Evolutionary conservation across 2,888 invertebrate genomes (phyloP).

Genomic region (Oegoconia quadripuncta): DNA sequence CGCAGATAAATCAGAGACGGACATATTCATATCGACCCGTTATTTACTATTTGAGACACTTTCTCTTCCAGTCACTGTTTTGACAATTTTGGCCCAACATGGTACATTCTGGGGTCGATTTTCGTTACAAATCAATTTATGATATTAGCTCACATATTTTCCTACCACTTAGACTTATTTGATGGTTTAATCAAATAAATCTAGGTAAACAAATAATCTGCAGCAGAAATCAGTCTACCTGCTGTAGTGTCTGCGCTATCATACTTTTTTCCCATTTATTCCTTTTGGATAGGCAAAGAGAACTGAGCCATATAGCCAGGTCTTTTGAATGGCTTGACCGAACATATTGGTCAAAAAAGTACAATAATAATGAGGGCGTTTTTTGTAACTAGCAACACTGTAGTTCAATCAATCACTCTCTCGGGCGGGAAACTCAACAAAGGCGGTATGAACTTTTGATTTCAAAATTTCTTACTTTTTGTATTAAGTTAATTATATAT

Average conservation of each 20-base stretch:
- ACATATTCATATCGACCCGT: constrained; percentile 79
- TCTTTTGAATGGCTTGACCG: no score
- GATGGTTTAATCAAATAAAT: constrained; percentile 22
- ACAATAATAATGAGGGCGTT: no score
- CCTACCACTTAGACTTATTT: constrained; percentile 13
- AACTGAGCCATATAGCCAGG: no score
- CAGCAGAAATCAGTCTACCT: background rate
- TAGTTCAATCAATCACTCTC: no score
- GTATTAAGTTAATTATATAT: no score
- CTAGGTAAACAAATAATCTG: constrained; percentile 24
- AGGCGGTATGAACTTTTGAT: no score
- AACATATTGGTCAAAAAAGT: no score
- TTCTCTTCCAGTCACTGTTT: constrained; percentile 62
- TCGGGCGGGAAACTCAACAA: no score
- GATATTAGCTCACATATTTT: constrained; percentile 28
- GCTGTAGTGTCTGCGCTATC: constrained; percentile 1
- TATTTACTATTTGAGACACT: constrained; percentile 70
- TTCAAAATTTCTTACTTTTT: no score
- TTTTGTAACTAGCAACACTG: no score
- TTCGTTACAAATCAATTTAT: constrained; percentile 20
- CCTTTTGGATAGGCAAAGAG: no score
- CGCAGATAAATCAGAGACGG: constrained; percentile 71
- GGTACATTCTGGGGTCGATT: constrained; percentile 29
- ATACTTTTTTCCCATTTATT: no score
- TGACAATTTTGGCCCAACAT: constrained; percentile 50